phyloP scores from a whole-genome alignment of 2,113 vertebrate genomes.

The Pteropus alecto region DNA sequence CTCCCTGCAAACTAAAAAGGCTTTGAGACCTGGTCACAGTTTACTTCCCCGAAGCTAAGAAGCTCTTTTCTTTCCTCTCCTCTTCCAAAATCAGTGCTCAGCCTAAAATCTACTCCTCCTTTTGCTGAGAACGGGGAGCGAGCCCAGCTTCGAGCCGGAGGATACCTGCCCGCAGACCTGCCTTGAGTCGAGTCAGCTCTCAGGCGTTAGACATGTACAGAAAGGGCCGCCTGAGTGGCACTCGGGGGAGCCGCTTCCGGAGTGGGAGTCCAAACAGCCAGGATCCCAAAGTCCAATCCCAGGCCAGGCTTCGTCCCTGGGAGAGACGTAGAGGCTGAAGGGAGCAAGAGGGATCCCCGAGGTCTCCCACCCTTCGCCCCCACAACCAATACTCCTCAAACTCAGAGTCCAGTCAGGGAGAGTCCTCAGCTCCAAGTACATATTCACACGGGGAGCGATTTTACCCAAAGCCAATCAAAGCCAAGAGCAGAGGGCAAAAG shows the following conservation, averaged over 20 bases:
- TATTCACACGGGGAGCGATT: neutral
- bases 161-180: neutral
- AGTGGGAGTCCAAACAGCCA: neutral
- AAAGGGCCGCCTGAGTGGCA: neutral
- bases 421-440: neutral
- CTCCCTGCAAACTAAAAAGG: neutral
- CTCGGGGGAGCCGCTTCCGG: neutral
- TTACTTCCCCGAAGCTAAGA: slow-evolving; percentile 28
- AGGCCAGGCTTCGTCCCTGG: neutral
- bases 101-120: neutral
- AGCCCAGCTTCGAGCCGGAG: neutral
- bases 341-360: neutral
- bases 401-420: neutral
- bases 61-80: neutral
- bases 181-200: neutral
- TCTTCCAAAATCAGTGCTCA: neutral
- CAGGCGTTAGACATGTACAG: too few species aligned
- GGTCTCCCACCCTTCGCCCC: neutral
- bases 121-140: neutral
- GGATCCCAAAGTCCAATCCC: neutral
- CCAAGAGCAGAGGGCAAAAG: slow-evolving; percentile 4
- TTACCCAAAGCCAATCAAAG: neutral
- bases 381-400: neutral
- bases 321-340: neutral
- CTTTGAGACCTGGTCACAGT: neutral